These are phyloP conservation scores for Zoroaster sp. DNA, from an alignment of 53 echinoderm and acorn worm genomes.

Conservation along the genomic window DNA sequence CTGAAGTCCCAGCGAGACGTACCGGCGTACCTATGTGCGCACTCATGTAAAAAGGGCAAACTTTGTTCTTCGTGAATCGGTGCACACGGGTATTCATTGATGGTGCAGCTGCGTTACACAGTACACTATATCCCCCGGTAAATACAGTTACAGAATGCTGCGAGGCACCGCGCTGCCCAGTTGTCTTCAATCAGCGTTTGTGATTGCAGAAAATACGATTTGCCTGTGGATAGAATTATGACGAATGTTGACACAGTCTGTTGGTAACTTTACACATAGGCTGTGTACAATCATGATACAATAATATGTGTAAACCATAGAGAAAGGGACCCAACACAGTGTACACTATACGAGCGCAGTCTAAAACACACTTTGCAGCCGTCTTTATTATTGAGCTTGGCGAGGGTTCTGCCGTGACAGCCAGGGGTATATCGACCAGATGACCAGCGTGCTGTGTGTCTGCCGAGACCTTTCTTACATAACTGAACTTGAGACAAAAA, in stretches of 20 bases:
- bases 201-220: not conserved
- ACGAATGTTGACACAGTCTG: constrained; percentile 22
- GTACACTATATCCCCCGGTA: no score
- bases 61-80: not conserved
- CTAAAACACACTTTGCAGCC: no score
- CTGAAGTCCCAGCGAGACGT: not conserved
- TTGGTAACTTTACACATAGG: not conserved
- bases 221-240: constrained; percentile 9
- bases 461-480: not conserved
- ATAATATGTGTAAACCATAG: no score
- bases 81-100: not conserved
- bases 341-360: no score
- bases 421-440: not conserved
- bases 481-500: not conserved
- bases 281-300: not conserved
- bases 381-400: no score
- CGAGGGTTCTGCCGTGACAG: not conserved
- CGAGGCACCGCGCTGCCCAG: not conserved
- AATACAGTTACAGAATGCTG: not conserved
- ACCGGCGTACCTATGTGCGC: not conserved
- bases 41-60: not conserved
- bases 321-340: no score
- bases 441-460: not conserved
- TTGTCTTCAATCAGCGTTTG: not conserved
- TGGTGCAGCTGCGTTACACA: no score